Evolutionary conservation across 2,888 invertebrate species (phyloP), one percentile per base, ranked within the genome.

Genomic region (Hermaeophaga mercurialis): DNA sequence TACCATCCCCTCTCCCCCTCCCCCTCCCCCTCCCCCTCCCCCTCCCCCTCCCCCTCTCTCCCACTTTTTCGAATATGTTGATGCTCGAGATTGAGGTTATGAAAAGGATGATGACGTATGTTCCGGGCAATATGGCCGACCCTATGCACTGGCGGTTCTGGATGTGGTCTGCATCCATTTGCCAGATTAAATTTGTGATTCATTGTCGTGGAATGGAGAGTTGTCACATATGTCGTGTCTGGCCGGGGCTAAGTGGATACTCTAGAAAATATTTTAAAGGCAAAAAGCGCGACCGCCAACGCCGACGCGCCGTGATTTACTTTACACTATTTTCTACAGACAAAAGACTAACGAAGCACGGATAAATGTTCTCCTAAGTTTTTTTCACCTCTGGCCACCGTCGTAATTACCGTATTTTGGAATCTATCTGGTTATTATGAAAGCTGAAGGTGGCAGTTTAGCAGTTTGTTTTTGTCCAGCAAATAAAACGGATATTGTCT

Each of bases 151-250:
- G 58, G 56, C 55, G 56, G 58, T 61, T 14, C 36, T 45, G 67
- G 61, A 70, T 73, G 74, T 68, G 74, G 74, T 80, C 79, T 64
- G 79, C 75, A 77, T 80, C 84, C 84, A 86, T 87, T 87, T 85
- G 84, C 80, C 83, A 85, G 83, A 87, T 87, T 87, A 86, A 84
- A 80, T 81, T 82, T 82, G 81, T 83, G 83, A 83, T 82, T 81
- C 83, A 80, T 79, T 74, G 79, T 78, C 75, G 76, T 70, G 79
- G 78, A 78, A 79, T 78, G 78, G 78, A 78, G 81, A 83, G 76
- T 82, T 82, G 82, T 84, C 84, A 84, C 84, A 84, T 84, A 84
- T 84, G 84, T 79, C 80, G 81, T 76, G 67, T 73, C 74, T 75
- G 75, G 74, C 74, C 73, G 72, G 67, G 71, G 73, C 75, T 77